These are phyloP conservation scores for Nymphalis io DNA, from an alignment of 1,140 invertebrate genomes.

Conservation along the genomic window DNA sequence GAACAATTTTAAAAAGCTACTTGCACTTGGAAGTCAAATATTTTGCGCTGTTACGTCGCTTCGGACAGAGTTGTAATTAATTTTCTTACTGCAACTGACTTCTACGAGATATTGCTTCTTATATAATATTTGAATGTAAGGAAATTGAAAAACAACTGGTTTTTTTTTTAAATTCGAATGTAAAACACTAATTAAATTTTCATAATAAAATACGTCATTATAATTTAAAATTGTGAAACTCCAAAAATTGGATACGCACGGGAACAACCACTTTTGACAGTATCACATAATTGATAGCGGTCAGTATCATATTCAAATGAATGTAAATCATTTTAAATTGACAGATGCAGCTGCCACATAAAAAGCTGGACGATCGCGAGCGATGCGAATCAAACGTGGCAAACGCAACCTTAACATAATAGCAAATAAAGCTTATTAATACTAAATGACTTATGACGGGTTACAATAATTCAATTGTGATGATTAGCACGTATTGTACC, in stretches of 20 bases:
- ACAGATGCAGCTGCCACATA: constrained; percentile 42
- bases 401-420: constrained; percentile 36
- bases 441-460: constrained; percentile 63
- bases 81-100: constrained; percentile 13
- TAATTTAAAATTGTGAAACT: constrained; percentile 24
- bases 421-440: constrained; percentile 34
- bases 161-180: not conserved
- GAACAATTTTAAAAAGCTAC: constrained; percentile 11
- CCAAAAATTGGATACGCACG: constrained; percentile 10
- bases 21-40: constrained; percentile 18
- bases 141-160: too few species aligned
- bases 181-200: not conserved
- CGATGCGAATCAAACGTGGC: constrained; percentile 36
- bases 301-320: constrained; percentile 12
- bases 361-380: constrained; percentile 29
- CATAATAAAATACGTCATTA: not conserved
- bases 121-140: not conserved
- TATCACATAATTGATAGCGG: not conserved
- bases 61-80: constrained; percentile 12
- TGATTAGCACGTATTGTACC: constrained; percentile 65
- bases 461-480: constrained; percentile 79
- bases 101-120: not conserved
- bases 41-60: constrained; percentile 6
- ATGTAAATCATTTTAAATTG: constrained; percentile 22
- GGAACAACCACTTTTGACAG: not conserved